phyloP scores from a whole-genome alignment of 64 coral and sea anemone genomes.

The Orbicella faveolata region DNA sequence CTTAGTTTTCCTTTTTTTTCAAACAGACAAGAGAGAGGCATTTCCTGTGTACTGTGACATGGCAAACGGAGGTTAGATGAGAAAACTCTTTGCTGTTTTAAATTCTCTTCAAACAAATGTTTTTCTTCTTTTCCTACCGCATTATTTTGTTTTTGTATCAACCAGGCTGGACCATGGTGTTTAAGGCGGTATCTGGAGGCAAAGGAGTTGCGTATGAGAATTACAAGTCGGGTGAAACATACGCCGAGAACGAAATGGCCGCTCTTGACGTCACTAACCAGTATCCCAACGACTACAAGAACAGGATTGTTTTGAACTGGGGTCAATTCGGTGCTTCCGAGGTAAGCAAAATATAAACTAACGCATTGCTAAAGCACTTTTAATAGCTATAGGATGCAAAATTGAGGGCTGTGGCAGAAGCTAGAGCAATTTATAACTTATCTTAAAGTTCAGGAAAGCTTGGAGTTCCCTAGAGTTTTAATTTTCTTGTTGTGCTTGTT shows the following conservation, averaged over 20 bases:
- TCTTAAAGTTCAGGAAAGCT: too few relatives aligned
- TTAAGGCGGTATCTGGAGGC: constrained; percentile 12
- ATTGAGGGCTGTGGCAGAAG: too few relatives aligned
- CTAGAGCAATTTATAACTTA: too few relatives aligned
- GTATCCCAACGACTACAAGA: constrained; percentile 17
- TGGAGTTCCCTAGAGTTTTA: too few relatives aligned
- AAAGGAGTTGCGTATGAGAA: neutral
- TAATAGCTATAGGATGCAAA: too few relatives aligned
- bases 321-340: neutral
- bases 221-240: neutral
- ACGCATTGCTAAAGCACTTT: too few relatives aligned
- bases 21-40: neutral
- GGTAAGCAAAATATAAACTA: neutral
- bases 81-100: neutral
- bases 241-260: neutral
- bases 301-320: constrained; percentile 34
- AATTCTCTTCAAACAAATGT: neutral
- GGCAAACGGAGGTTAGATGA: neutral
- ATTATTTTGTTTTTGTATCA: neutral
- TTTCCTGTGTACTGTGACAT: constrained; percentile 21
- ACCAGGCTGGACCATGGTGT: constrained; percentile 49
- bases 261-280: constrained; percentile 10
- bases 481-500: too few relatives aligned
- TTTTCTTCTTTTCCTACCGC: neutral
- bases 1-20: neutral